Evolutionary conservation across 2,797 vertebrate species (phyloP).

Genomic region (Catostomus latipinnis): DNA sequence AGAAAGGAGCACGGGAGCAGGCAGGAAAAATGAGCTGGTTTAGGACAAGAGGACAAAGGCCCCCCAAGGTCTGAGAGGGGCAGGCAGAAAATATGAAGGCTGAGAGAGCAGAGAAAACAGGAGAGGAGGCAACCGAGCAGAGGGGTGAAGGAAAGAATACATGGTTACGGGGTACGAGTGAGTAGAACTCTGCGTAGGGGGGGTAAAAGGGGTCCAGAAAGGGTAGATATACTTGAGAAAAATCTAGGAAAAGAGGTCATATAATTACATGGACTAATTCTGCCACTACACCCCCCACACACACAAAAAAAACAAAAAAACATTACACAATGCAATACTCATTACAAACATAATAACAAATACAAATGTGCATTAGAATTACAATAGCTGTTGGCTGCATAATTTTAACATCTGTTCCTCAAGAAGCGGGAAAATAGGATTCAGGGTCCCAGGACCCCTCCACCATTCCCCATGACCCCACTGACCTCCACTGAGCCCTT

Average conservation of each 20-base stretch:
- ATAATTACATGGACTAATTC: slow-evolving; percentile 11
- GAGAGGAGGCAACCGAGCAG: slow-evolving; percentile 26
- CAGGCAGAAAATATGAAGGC: slow-evolving; percentile 39
- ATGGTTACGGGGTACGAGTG: slow-evolving; percentile 35
- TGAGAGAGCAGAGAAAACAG: slow-evolving; percentile 37
- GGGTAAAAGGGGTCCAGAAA: slow-evolving; percentile 29
- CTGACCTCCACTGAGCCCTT: slow-evolving; percentile 50
- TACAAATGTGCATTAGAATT: slow-evolving; percentile 32
- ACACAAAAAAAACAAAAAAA: neutral
- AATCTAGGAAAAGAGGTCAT: neutral
- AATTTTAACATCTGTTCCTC: slow-evolving; percentile 58
- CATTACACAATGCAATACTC: slow-evolving; percentile 1
- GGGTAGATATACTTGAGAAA: slow-evolving; percentile 18
- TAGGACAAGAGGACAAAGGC: slow-evolving; percentile 65
- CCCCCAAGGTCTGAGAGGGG: slow-evolving; percentile 60
- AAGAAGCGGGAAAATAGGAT: slow-evolving; percentile 50
- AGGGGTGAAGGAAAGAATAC: slow-evolving; percentile 42
- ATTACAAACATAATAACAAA: neutral
- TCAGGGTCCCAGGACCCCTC: slow-evolving; percentile 61
- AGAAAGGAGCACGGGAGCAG: slow-evolving; percentile 56
- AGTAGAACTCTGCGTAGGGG: slow-evolving; percentile 33
- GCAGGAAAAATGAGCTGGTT: slow-evolving; percentile 64
- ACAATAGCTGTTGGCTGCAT: slow-evolving; percentile 18
- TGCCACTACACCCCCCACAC: too few relatives aligned
- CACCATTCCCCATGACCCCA: slow-evolving; percentile 52